These are phyloP conservation scores for Helicoverpa armigera DNA, from an alignment of 1,140 invertebrate genomes.

Conservation along the genomic window DNA sequence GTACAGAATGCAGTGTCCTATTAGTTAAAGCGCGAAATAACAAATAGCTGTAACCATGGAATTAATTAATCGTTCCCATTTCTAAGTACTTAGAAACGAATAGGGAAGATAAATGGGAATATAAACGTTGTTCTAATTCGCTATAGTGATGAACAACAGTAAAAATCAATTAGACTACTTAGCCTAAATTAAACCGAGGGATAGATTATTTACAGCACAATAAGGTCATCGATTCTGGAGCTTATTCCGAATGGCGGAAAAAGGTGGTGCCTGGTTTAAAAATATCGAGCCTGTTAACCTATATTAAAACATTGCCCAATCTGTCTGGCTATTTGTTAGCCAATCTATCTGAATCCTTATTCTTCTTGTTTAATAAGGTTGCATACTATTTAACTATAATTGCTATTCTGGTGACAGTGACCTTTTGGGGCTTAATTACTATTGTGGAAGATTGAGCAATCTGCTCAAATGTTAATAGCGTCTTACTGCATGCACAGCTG, in stretches of 20 bases:
- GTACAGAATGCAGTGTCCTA: neutral
- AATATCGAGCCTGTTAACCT: neutral
- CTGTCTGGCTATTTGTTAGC: no score
- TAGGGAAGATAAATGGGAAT: neutral
- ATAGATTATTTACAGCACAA: constrained; percentile 2
- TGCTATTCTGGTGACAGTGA: no score
- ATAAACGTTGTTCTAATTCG: constrained; percentile 38
- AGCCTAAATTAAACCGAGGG: constrained; percentile 21
- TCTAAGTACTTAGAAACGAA: constrained; percentile 31
- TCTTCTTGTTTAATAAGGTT: no score
- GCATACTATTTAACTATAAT: no score
- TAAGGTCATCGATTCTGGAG: neutral
- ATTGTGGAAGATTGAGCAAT: no score
- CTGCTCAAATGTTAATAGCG: no score
- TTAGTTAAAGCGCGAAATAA: constrained; percentile 18
- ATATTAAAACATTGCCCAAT: no score
- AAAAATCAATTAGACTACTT: constrained; percentile 16
- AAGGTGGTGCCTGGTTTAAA: neutral
- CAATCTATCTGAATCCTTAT: no score
- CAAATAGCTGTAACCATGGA: constrained; percentile 11
- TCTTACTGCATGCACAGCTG: no score
- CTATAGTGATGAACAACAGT: constrained; percentile 20
- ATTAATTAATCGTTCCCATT: constrained; percentile 43
- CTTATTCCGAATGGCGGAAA: neutral
- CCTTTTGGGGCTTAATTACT: no score